These are phyloP conservation scores for Anoura caudifer DNA, from an alignment of 2,113 vertebrate species.

Conservation along the genomic window DNA sequence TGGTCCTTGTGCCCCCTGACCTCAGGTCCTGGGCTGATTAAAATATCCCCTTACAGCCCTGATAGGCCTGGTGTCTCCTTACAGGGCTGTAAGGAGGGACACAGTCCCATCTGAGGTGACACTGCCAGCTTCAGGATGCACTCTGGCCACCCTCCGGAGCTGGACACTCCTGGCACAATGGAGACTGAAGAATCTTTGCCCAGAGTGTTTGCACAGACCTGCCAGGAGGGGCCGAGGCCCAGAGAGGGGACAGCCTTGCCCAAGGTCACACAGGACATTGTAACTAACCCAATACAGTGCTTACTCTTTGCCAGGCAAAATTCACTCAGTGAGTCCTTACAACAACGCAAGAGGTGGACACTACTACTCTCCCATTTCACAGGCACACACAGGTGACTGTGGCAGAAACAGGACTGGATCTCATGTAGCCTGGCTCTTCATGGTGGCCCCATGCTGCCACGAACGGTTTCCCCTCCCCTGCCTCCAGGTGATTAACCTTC, in stretches of 20 bases:
- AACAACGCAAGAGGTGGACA: background rate
- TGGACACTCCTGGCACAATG: background rate
- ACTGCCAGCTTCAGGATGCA: background rate
- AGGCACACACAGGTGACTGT: too few species aligned
- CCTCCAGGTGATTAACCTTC: background rate
- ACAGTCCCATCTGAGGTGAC: background rate
- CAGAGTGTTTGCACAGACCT: background rate
- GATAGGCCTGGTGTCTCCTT: slow-evolving; percentile 40
- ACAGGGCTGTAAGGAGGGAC: background rate
- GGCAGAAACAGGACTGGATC: background rate
- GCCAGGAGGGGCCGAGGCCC: background rate
- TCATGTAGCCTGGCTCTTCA: background rate
- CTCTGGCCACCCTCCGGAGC: background rate
- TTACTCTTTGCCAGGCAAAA: background rate
- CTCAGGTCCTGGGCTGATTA: slow-evolving; percentile 25
- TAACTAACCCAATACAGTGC: background rate
- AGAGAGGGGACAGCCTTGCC: background rate
- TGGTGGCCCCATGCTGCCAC: background rate
- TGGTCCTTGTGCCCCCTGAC: slow-evolving; percentile 20
- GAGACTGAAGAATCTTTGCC: background rate
- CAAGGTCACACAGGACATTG: background rate
- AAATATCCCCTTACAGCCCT: slow-evolving; percentile 37
- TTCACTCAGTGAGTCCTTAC: background rate
- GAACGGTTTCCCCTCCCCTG: background rate
- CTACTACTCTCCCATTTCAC: background rate